Evolutionary conservation across 2,113 vertebrate genomes (phyloP).

Genomic region (Chaetodon trifascialis): DNA sequence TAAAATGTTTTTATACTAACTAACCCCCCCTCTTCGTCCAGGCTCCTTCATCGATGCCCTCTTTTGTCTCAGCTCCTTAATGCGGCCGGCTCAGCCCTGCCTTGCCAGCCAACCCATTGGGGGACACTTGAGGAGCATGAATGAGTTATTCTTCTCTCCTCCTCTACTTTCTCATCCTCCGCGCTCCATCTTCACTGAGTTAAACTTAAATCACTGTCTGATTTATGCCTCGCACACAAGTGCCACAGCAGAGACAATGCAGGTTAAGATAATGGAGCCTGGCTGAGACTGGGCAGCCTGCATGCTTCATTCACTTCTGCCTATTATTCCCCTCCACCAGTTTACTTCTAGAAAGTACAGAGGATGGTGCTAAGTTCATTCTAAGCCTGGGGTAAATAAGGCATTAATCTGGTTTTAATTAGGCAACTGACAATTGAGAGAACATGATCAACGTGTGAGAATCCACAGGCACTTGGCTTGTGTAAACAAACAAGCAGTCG

Average conservation of each 20-base stretch:
- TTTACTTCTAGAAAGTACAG: slow-evolving; percentile 18
- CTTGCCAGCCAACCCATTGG: slow-evolving; percentile 38
- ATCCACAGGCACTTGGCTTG: slow-evolving; percentile 36
- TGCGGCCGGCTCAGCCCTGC: slow-evolving; percentile 47
- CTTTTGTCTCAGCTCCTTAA: slow-evolving; percentile 74
- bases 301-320: slow-evolving; percentile 29
- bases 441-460: slow-evolving; percentile 40
- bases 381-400: slow-evolving; percentile 43
- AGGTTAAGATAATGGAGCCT: slow-evolving; percentile 60
- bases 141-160: slow-evolving; percentile 65
- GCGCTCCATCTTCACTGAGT: slow-evolving; percentile 68
- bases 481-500: slow-evolving; percentile 51
- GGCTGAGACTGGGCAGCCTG: slow-evolving; percentile 23
- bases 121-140: slow-evolving; percentile 67
- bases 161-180: slow-evolving; percentile 46
- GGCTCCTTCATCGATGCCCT: slow-evolving; percentile 51
- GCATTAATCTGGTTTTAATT: slow-evolving; percentile 66
- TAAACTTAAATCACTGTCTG: slow-evolving; percentile 76
- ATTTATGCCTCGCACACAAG: slow-evolving; percentile 66
- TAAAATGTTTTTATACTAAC: slow-evolving; percentile 68
- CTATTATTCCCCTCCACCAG: slow-evolving; percentile 19
- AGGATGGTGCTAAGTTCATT: slow-evolving; percentile 24
- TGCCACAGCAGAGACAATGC: slow-evolving; percentile 48
- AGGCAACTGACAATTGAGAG: slow-evolving; percentile 33
- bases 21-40: slow-evolving; percentile 13